Base-by-base conservation (phyloP, 2,797 vertebrate genomes). In the Ceryle rudis region DNA sequence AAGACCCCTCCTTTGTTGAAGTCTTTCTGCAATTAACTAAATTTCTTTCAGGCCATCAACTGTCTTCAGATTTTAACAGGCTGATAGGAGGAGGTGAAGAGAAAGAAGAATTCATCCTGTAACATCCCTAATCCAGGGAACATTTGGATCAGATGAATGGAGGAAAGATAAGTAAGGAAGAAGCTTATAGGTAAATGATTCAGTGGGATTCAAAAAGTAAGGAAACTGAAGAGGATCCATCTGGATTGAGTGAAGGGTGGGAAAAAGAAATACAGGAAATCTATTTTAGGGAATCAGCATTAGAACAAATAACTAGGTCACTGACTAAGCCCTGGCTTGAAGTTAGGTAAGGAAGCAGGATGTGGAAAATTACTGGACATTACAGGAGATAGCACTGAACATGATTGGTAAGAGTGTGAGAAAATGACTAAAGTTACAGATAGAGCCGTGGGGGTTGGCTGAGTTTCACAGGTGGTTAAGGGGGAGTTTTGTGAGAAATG, bases 391-490 rank as follows among this genome's bases (percentile, higher is more conserved):
- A 78, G 23, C 33, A 29, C 46, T 60, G 71, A 80, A 82, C 46
- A 17, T 66, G 81, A 78, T 42, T 51, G 83, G 42, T 44, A 81
- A 62, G 41, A 23, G 17, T 39, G 67, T 94, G 90, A 82, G 81
- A 83, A 91, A 84, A 74, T 88, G 3, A 67, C 57, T 88, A 1
- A 78, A 92, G 77, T 92, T 67, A 31, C 75, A 78, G 54, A 19
- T 11, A 82, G 35, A 7, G 4, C 60, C 1, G 5, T 54, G 52
- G 82, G 47, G 72, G 39, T 64, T 70, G 90, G 62, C 66, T 91
- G 85, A 35, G 75, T 58, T 96, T 87, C 93, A 69, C 82, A 73
- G 42, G 90, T 73, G 78, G 55, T 9, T 82, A 84, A 92, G 90
- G 73, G 70, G 85, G 74, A 94, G 81, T 80, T 82, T 37, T 80